Percentiles rank a stretch among this genome's conserved stretches.
phyloP scores from a whole-genome alignment of 2,888 invertebrate genomes.

The Coremacera marginata region DNA sequence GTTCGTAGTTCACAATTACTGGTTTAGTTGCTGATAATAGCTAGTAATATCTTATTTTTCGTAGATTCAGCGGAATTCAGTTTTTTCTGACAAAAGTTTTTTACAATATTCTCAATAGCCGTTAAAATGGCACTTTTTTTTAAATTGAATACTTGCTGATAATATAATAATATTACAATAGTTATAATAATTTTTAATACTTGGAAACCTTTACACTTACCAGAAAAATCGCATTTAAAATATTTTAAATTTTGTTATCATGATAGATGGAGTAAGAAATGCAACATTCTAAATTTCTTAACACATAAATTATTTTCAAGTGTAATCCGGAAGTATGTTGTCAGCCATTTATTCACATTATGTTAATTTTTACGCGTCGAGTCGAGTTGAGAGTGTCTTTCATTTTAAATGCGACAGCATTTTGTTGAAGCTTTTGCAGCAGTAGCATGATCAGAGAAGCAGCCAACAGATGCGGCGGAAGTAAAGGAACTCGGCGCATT shows the following conservation, averaged over 20 bases:
- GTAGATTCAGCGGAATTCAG: too few relatives aligned
- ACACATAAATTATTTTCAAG: constrained; percentile 21
- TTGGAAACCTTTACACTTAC: too few relatives aligned
- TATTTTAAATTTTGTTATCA: not conserved
- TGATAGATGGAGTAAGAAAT: not conserved
- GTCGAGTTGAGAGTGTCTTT: constrained; percentile 27
- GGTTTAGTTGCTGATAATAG: too few relatives aligned
- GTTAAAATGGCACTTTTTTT: too few relatives aligned
- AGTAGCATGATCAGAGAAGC: too few relatives aligned
- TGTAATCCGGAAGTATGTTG: constrained; percentile 51
- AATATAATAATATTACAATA: too few relatives aligned
- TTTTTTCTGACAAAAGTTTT: too few relatives aligned
- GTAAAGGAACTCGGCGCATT: constrained; percentile 5
- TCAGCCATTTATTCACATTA: constrained; percentile 51
- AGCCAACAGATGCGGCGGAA: not conserved
- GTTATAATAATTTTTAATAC: too few relatives aligned
- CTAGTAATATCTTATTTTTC: too few relatives aligned
- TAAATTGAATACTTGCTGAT: too few relatives aligned
- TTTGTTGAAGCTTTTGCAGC: not conserved
- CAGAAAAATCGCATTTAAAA: not conserved
- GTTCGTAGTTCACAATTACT: too few relatives aligned
- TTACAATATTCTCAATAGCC: too few relatives aligned
- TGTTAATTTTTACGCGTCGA: constrained; percentile 50
- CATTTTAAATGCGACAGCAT: constrained; percentile 29
- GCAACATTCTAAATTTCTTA: not conserved